These are phyloP conservation scores for Kryptolebias ocellatus DNA, from an alignment of 2,797 vertebrate genomes.

Conservation along the genomic window DNA sequence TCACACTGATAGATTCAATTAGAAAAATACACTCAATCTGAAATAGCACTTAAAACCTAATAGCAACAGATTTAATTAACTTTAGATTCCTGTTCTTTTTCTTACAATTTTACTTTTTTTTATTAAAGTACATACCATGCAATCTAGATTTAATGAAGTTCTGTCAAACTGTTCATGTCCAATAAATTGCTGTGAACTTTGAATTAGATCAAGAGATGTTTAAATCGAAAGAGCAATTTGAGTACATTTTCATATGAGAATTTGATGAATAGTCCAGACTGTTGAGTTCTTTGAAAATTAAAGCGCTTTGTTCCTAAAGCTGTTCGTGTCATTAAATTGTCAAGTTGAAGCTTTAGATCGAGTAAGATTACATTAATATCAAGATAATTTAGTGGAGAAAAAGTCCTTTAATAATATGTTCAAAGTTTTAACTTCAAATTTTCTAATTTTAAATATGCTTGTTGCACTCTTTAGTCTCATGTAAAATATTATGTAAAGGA, in stretches of 20 bases:
- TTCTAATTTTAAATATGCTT: too few relatives aligned
- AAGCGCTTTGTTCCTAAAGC: not conserved
- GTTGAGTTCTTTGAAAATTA: not conserved
- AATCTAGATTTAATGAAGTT: not conserved
- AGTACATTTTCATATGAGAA: not conserved
- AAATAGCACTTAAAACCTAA: too few relatives aligned
- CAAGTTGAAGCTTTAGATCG: not conserved
- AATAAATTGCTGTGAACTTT: not conserved
- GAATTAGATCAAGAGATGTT: not conserved
- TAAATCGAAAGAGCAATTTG: not conserved
- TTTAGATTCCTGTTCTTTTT: not conserved
- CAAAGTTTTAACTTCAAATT: not conserved
- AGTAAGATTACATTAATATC: not conserved
- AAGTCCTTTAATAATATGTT: not conserved
- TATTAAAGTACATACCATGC: not conserved
- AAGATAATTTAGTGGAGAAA: not conserved
- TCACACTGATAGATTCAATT: not conserved
- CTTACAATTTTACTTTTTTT: not conserved
- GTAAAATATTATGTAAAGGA: too few relatives aligned
- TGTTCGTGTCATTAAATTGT: slow-evolving; percentile 6
- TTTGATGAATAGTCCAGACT: not conserved
- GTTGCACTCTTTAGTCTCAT: too few relatives aligned
- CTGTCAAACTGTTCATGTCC: not conserved
- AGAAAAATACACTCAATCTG: not conserved
- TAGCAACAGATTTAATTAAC: not conserved